Evolutionary conservation across 2,797 vertebrate species (phyloP).

Genomic region (Phoeniculus purpureus): DNA sequence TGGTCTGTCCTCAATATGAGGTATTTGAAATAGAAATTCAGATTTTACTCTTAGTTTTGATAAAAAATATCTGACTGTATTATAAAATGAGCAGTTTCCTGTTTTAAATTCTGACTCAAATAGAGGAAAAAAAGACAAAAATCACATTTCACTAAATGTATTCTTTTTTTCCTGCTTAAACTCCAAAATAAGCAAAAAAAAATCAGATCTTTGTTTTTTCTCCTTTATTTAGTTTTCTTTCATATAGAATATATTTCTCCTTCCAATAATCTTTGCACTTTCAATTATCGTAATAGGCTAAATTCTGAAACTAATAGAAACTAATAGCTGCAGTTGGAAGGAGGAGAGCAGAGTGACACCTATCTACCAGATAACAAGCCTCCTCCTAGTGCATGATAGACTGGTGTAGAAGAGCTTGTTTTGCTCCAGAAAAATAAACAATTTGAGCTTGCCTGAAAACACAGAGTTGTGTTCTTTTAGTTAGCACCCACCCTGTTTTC

Average conservation of each 20-base stretch:
- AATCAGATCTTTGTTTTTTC: background rate
- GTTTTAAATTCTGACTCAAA: background rate
- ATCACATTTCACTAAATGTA: background rate
- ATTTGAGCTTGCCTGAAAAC: background rate
- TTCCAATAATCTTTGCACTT: background rate
- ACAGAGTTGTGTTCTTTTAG: background rate
- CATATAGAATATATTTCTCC: background rate
- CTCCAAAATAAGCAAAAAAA: background rate
- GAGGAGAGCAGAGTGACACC: background rate
- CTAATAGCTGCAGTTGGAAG: background rate
- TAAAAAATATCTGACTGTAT: background rate
- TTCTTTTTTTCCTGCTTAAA: background rate
- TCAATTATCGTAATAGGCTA: background rate
- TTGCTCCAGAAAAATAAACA: background rate
- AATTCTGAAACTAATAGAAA: slow-evolving; percentile 11
- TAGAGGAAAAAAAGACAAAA: background rate
- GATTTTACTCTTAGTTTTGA: background rate
- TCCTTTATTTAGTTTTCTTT: background rate
- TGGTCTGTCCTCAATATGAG: background rate
- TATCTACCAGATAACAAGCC: background rate
- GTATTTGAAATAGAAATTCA: background rate
- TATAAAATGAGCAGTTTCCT: background rate
- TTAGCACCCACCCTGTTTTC: background rate
- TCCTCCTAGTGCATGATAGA: background rate
- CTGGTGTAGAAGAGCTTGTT: background rate